Evolutionary conservation across 2,888 invertebrate genomes (phyloP).

Genomic region (Lysandra bellargus): DNA sequence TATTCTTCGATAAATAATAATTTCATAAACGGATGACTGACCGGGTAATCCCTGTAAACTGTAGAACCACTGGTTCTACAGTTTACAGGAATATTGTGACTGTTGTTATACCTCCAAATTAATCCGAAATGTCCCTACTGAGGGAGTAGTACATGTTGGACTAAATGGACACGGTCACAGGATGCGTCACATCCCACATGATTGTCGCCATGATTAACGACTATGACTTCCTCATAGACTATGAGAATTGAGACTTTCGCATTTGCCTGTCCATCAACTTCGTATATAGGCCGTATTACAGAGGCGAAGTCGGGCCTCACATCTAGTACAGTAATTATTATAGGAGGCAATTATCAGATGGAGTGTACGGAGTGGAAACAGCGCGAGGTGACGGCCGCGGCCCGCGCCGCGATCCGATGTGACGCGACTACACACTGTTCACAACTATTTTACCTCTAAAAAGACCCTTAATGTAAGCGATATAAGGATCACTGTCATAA

Average conservation of each 20-base stretch:
- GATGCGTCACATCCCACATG: too few species aligned
- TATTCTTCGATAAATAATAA: neutral
- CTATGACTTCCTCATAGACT: neutral
- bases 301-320: neutral
- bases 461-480: neutral
- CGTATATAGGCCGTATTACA: neutral
- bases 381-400: slow-evolving; percentile 61
- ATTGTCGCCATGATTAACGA: neutral
- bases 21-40: neutral
- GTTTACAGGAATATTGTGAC: too few species aligned
- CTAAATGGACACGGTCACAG: too few species aligned
- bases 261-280: neutral
- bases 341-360: slow-evolving; percentile 36
- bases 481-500: neutral
- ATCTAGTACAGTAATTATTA: slow-evolving; percentile 24
- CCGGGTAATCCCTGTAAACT: too few species aligned
- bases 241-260: neutral
- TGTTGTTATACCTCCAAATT: too few species aligned
- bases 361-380: slow-evolving; percentile 52
- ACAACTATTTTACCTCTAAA: neutral
- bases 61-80: too few species aligned
- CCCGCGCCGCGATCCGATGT: slow-evolving; percentile 67
- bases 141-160: too few species aligned
- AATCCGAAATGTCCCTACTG: too few species aligned
- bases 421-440: slow-evolving; percentile 55